Conservation (phyloP, 2,797 vertebrate genomes). For the Cirrhinus mrigala region DNA sequence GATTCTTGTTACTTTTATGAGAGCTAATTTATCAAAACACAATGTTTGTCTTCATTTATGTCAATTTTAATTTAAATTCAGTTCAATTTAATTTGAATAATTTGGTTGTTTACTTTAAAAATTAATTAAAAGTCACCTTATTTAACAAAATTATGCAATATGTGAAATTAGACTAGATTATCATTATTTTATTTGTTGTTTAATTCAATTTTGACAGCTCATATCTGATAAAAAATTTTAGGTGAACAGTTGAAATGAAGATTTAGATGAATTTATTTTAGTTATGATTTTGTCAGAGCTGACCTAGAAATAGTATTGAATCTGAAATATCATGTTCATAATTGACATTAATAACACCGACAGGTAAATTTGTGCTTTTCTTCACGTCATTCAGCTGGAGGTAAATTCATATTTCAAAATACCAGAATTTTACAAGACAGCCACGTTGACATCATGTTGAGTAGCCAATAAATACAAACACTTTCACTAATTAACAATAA, state of each 20-base stretch:
- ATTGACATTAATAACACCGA: background rate
- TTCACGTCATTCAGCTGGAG: background rate
- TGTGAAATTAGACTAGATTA: background rate
- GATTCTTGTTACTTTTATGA: background rate
- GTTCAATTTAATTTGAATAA: background rate
- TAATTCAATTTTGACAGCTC: background rate
- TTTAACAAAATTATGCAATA: background rate
- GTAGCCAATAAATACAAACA: conserved; percentile 12
- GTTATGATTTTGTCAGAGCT: background rate
- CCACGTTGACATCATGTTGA: background rate
- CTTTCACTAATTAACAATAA: conserved; percentile 29
- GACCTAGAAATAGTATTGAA: background rate
- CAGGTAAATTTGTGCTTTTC: background rate
- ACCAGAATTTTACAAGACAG: conserved; percentile 11
- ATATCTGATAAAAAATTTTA: background rate
- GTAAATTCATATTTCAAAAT: background rate
- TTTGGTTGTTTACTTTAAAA: background rate
- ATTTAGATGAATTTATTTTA: background rate
- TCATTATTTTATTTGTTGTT: background rate
- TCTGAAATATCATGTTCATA: background rate
- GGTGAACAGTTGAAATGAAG: background rate
- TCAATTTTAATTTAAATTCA: background rate
- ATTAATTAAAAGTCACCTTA: background rate
- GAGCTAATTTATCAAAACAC: background rate
- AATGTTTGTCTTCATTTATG: background rate